Conservation (phyloP, 2,888 invertebrate genomes). For the Carcina quercana region DNA sequence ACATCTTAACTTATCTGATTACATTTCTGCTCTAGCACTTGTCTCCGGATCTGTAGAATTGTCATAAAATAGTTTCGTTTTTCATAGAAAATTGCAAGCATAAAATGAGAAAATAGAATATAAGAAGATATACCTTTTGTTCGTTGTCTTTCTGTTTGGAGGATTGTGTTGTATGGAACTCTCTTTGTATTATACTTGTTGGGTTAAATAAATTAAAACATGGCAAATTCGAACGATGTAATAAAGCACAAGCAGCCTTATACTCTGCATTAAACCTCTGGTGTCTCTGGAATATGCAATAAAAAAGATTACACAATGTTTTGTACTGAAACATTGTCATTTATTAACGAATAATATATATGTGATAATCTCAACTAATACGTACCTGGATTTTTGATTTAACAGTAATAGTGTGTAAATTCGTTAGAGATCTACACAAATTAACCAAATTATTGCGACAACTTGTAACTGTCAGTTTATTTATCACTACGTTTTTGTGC, state of each 20-base stretch:
- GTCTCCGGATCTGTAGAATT: too few species aligned
- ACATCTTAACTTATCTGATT: too few species aligned
- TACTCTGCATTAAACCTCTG: slow-evolving; percentile 66
- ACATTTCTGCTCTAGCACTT: too few species aligned
- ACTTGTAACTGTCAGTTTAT: slow-evolving; percentile 39
- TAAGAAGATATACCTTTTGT: slow-evolving; percentile 30
- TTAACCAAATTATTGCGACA: slow-evolving; percentile 32
- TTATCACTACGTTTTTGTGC: slow-evolving; percentile 30
- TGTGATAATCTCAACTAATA: too few species aligned
- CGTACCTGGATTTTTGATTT: slow-evolving; percentile 51
- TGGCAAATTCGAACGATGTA: slow-evolving; percentile 67
- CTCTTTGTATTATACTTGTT: slow-evolving; percentile 16
- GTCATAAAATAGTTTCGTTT: too few species aligned
- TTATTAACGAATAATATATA: too few species aligned
- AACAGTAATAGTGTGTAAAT: slow-evolving; percentile 41
- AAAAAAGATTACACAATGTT: too few species aligned
- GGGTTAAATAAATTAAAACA: slow-evolving; percentile 34
- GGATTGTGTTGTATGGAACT: slow-evolving; percentile 38
- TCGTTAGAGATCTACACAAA: slow-evolving; percentile 50
- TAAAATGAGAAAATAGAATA: background rate
- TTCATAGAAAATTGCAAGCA: background rate
- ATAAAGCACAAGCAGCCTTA: slow-evolving; percentile 67
- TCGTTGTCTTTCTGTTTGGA: slow-evolving; percentile 28
- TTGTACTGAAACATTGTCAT: too few species aligned
- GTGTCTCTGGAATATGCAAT: slow-evolving; percentile 44